These are phyloP conservation scores for Aelia acuminata DNA, from an alignment of 2,888 invertebrate species.

Conservation along the genomic window DNA sequence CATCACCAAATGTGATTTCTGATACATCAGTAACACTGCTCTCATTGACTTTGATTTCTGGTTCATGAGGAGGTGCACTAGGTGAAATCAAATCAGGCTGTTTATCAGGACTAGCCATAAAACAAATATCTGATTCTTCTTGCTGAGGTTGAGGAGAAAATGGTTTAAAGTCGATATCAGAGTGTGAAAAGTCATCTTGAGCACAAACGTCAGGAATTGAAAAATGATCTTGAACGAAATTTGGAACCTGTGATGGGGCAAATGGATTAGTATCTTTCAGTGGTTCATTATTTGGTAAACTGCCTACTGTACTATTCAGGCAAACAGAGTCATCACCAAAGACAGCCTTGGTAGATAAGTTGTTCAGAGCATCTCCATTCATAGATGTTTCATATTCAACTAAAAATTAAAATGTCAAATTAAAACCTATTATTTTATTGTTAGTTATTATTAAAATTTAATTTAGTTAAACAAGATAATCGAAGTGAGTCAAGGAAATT, in stretches of 20 bases:
- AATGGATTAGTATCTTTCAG: constrained; percentile 60
- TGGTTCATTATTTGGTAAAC: constrained; percentile 42
- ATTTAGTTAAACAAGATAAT: not conserved
- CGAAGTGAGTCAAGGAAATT: not conserved
- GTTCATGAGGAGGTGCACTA: constrained; percentile 11
- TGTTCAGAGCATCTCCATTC: constrained; percentile 71
- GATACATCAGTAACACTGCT: constrained; percentile 24
- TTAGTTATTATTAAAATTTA: not conserved
- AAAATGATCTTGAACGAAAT: constrained; percentile 61
- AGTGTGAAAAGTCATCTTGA: constrained; percentile 39
- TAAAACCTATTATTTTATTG: too few species aligned
- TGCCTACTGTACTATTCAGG: constrained; percentile 32
- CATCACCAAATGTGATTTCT: constrained; percentile 53
- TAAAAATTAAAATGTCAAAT: constrained; percentile 68
- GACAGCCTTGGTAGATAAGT: constrained; percentile 72
- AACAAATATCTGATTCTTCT: constrained; percentile 31
- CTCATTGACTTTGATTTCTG: constrained; percentile 11
- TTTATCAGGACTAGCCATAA: constrained; percentile 22
- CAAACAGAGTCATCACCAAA: constrained; percentile 71
- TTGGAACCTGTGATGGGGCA: constrained; percentile 39
- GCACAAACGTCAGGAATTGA: constrained; percentile 22
- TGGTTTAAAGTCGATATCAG: constrained; percentile 38
- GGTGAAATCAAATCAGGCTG: constrained; percentile 48
- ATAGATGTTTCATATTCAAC: constrained; percentile 68
- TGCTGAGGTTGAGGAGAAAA: not conserved